Evolutionary conservation across 1,140 invertebrate genomes (phyloP), one percentile per base, ranked within the genome.

Genomic region (Dryas iulia): DNA sequence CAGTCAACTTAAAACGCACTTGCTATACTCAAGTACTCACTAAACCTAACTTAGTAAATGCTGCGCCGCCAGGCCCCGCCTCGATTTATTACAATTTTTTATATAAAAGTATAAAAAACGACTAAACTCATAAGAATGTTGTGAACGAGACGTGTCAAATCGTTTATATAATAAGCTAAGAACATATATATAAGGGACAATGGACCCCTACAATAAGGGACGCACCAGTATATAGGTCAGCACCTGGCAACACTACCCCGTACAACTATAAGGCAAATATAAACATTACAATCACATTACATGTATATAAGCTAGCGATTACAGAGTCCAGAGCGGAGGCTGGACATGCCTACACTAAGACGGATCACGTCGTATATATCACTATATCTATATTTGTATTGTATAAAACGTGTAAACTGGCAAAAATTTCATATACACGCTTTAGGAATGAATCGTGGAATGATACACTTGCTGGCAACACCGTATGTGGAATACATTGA

Each of bases 381-480:
- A 66, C 64, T 66, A 64, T 57, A 56, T 33, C 47, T 52, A 70
- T 66, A 35, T 60, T 66, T 78, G 64, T 73, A 72, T 68, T 72
- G 53, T 67, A 60, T 35, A 67, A 66, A 67, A 18, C 62, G 53
- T 75, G 73, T 67, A 79, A 68, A 67, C 53, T 72, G 71, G 61
- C 71, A 74, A 77, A 69, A 59, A 73, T 53, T 47, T 47, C 56
- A 53, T 54, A 62, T 74, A 73, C 59, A 74, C 71, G 59, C 71
- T 73, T 67, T 66, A 74, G 73, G 74, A 78, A 81, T 78, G 74
- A 66, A 61, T 70, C 64, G 33, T 72, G 78, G 78, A 78, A 81
- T 78, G 72, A 74, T 21, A 47, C 14, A 47, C 8, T 2, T 8
- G 21, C 39, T 47, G 39, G 14, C 18, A 47, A 18, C 39, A 21